Conservation (phyloP, 1,140 invertebrate species). For the Drosophila nannoptera region DNA sequence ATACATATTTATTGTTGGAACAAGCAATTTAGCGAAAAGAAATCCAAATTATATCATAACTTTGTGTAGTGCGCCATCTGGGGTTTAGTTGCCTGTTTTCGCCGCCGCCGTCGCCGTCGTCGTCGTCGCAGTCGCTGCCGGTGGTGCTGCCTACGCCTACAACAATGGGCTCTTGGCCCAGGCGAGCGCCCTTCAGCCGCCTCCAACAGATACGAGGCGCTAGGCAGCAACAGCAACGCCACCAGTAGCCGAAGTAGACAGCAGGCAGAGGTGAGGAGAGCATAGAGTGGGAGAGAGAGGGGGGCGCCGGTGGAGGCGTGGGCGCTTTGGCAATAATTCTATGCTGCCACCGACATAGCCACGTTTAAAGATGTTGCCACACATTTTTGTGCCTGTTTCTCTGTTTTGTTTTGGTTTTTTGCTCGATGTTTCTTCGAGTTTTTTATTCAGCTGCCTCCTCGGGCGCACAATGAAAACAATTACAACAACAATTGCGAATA, state of each 20-base stretch:
- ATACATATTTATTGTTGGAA: conserved; percentile 78
- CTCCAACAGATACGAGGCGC: conserved; percentile 15
- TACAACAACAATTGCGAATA: conserved; percentile 78
- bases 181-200: conserved; percentile 5
- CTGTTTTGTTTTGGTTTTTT: conserved; percentile 40
- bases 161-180: conserved; percentile 48
- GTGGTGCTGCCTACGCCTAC: conserved; percentile 58
- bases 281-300: conserved; percentile 16
- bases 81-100: conserved; percentile 70
- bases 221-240: conserved; percentile 2
- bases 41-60: conserved; percentile 78
- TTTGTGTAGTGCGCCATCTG: conserved; percentile 77
- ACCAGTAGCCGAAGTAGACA: too few relatives aligned
- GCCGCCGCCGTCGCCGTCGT: not conserved
- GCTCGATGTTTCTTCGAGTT: conserved; percentile 20
- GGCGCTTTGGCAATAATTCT: conserved; percentile 66
- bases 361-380: conserved; percentile 75
- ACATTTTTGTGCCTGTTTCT: conserved; percentile 69
- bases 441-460: conserved; percentile 19
- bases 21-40: conserved; percentile 78
- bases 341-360: conserved; percentile 69
- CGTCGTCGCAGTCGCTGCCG: conserved; percentile 3
- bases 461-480: conserved; percentile 71
- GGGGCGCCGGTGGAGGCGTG: not conserved
- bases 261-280: too few relatives aligned